These are phyloP conservation scores for Gobio gobio DNA, from an alignment of 2,113 vertebrate species.

Conservation along the genomic window DNA sequence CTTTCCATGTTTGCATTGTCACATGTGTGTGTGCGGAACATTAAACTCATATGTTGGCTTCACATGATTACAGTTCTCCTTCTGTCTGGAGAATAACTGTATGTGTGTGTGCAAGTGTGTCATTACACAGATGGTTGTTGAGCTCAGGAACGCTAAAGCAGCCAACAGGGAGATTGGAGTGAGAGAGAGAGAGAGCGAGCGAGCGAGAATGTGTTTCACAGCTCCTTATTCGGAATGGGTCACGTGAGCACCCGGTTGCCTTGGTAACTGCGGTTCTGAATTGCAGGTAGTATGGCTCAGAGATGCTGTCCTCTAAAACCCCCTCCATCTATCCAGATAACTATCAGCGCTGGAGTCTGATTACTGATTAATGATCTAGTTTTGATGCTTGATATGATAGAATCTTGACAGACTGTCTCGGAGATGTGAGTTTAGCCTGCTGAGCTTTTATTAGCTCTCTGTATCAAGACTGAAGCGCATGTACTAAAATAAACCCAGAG, in stretches of 20 bases:
- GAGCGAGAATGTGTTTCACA: neutral
- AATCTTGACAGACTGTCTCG: neutral
- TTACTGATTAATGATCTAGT: conserved; percentile 36
- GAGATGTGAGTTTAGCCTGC: neutral
- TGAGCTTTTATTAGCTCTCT: conserved; percentile 11
- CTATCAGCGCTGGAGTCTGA: conserved; percentile 16
- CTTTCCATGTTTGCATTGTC: conserved; percentile 41
- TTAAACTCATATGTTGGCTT: conserved; percentile 28
- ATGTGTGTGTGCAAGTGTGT: conserved; percentile 29
- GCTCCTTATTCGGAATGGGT: conserved; percentile 37
- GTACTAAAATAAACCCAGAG: conserved; percentile 7
- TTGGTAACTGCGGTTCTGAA: conserved; percentile 55
- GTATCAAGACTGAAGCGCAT: conserved; percentile 2
- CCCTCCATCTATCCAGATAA: neutral
- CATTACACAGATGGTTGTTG: conserved; percentile 40
- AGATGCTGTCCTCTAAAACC: conserved; percentile 22
- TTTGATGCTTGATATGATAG: conserved; percentile 26
- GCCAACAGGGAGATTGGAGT: conserved; percentile 16
- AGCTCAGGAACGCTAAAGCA: conserved; percentile 48
- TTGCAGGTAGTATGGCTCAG: conserved; percentile 37
- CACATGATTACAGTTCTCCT: conserved; percentile 23
- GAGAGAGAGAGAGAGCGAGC: conserved; percentile 1
- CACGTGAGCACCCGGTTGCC: conserved; percentile 51
- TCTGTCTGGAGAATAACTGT: conserved; percentile 25
- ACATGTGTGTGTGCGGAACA: conserved; percentile 8